Conservation (phyloP, 1,140 invertebrate genomes). For the Eriosoma lanigerum region DNA sequence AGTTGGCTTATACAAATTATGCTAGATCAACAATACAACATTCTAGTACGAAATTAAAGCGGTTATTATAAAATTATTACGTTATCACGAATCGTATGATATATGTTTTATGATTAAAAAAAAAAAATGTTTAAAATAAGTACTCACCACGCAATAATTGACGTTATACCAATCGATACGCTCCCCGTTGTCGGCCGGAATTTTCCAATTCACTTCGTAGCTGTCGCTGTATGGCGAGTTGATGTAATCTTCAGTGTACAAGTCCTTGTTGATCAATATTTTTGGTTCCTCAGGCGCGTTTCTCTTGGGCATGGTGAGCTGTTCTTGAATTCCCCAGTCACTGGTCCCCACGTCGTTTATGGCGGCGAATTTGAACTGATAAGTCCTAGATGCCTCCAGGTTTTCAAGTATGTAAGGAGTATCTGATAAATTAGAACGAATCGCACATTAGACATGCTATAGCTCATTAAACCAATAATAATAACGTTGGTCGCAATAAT, state of each 20-base stretch:
- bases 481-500: too few species aligned
- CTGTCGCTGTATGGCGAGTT: slow-evolving; percentile 69
- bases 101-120: too few species aligned
- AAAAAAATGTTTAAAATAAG: not conserved
- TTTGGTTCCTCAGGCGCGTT: slow-evolving; percentile 63
- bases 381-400: slow-evolving; percentile 74
- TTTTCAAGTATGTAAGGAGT: slow-evolving; percentile 76
- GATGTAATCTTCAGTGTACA: slow-evolving; percentile 56
- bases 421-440: slow-evolving; percentile 53
- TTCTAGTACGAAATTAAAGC: too few species aligned
- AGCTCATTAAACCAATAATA: too few species aligned
- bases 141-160: slow-evolving; percentile 75
- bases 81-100: too few species aligned
- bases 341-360: slow-evolving; percentile 80
- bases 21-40: too few species aligned
- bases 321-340: slow-evolving; percentile 66
- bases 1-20: too few species aligned
- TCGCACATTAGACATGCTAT: too few species aligned
- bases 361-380: slow-evolving; percentile 82
- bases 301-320: slow-evolving; percentile 63
- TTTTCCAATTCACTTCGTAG: slow-evolving; percentile 78
- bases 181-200: slow-evolving; percentile 84
- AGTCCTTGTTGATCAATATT: slow-evolving; percentile 58
- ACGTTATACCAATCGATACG: slow-evolving; percentile 81
- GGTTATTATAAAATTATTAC: too few species aligned